phyloP scores from a whole-genome alignment of 2,113 vertebrate genomes.

The Urocynchramus pylzowi region DNA sequence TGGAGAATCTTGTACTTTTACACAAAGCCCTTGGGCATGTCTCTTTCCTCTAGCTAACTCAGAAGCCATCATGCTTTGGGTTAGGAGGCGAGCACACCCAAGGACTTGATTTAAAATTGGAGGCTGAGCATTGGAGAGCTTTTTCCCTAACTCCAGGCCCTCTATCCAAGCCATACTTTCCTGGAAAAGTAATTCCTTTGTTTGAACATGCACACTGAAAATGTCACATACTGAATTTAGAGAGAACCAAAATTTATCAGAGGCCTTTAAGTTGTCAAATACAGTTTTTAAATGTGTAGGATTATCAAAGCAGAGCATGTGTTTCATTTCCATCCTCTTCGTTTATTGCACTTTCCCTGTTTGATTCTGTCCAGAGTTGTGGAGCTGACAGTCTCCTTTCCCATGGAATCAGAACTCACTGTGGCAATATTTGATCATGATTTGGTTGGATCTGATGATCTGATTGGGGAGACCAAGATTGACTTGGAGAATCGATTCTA shows the following conservation, averaged over 20 bases:
- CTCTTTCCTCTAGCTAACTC: neutral
- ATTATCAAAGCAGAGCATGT: neutral
- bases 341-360: neutral
- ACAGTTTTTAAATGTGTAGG: neutral
- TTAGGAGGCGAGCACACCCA: neutral
- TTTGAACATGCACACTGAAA: neutral
- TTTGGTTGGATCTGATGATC: slow-evolving; percentile 86
- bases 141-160: neutral
- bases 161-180: neutral
- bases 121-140: neutral
- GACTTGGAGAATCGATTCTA: slow-evolving; percentile 95
- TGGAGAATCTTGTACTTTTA: neutral
- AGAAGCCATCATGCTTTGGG: neutral
- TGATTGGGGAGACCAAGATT: slow-evolving; percentile 87
- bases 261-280: neutral
- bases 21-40: neutral
- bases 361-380: slow-evolving; percentile 78
- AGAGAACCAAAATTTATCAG: neutral
- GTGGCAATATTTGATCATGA: slow-evolving; percentile 88
- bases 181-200: neutral
- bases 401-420: slow-evolving; percentile 83
- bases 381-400: slow-evolving; percentile 88
- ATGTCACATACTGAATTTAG: neutral
- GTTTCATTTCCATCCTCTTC: neutral
- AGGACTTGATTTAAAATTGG: neutral